These are phyloP conservation scores for Mormyrops boulengeri DNA, from an alignment of 2,797 vertebrate genomes.

Conservation along the genomic window DNA sequence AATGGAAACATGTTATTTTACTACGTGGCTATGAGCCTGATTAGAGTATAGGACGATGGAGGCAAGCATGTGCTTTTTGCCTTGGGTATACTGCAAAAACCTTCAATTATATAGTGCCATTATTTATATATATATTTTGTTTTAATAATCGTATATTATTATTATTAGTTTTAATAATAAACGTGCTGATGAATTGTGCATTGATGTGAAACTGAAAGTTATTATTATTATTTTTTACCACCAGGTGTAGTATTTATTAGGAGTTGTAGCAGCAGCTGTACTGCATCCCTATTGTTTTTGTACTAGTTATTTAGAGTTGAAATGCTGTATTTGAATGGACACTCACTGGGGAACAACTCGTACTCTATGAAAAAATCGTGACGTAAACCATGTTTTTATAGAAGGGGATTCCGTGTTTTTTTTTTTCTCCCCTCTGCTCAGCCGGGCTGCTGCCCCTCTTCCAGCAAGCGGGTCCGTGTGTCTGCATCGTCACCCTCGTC, in stretches of 20 bases:
- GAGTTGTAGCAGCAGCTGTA: background rate
- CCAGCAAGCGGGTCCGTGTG: slow-evolving; percentile 51
- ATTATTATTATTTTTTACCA: background rate
- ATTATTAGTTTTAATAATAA: background rate
- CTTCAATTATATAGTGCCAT: background rate
- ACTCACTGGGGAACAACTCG: background rate
- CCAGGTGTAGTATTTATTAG: background rate
- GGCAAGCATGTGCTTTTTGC: no score
- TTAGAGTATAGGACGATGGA: background rate
- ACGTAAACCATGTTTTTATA: background rate
- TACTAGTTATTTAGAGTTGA: background rate
- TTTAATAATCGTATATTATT: background rate
- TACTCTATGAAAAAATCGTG: background rate
- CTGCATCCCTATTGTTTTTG: background rate
- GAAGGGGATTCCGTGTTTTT: background rate
- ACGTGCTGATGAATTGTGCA: background rate
- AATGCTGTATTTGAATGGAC: background rate
- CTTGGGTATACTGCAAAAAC: background rate
- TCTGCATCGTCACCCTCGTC: background rate
- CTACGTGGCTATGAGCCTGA: background rate
- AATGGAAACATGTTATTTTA: background rate
- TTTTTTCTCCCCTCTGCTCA: background rate
- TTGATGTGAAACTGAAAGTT: background rate
- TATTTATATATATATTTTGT: background rate
- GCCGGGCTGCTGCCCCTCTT: slow-evolving; percentile 55